Percentiles rank a stretch among this genome's conserved stretches.
Evolutionary conservation across 2,113 vertebrate species (phyloP).

Genomic region (Sapajus apella): DNA sequence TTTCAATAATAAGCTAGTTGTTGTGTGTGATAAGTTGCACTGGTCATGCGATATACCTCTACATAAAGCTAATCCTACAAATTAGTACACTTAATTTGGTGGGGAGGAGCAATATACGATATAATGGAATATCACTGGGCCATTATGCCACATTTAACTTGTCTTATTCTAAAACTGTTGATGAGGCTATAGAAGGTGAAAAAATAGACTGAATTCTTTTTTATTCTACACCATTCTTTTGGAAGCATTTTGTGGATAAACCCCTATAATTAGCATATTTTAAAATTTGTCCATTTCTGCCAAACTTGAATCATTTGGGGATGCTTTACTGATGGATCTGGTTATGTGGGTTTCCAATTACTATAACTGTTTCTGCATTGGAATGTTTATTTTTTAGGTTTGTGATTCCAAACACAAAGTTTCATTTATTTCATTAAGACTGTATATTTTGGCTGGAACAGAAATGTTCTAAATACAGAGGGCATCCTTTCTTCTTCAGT

Average conservation of each 20-base stretch:
- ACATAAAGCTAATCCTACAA: not conserved
- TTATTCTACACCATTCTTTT: not conserved
- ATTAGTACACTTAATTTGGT: conserved; percentile 20
- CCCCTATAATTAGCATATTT: not conserved
- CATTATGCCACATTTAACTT: conserved; percentile 9
- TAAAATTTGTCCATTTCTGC: conserved; percentile 1
- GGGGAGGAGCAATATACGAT: not conserved
- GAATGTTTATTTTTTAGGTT: conserved; percentile 32
- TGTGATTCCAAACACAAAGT: conserved; percentile 36
- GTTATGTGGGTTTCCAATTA: conserved; percentile 33
- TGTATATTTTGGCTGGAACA: conserved; percentile 32
- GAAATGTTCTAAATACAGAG: conserved; percentile 32
- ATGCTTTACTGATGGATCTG: conserved; percentile 26
- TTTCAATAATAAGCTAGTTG: conserved; percentile 11
- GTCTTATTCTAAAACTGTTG: not conserved
- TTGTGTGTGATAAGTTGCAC: not conserved
- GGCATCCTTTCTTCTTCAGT: not conserved
- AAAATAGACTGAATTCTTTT: not conserved
- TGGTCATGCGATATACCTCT: not conserved
- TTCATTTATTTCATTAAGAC: conserved; percentile 30
- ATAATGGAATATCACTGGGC: not conserved
- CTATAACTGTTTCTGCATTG: conserved; percentile 17
- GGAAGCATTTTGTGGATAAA: conserved; percentile 20
- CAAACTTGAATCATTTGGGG: not conserved
- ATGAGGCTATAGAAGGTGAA: not conserved